Percentiles rank a stretch among this genome's conserved stretches.
Evolutionary conservation across 2,888 invertebrate genomes (phyloP).

Genomic region (Prenolepis imparis): DNA sequence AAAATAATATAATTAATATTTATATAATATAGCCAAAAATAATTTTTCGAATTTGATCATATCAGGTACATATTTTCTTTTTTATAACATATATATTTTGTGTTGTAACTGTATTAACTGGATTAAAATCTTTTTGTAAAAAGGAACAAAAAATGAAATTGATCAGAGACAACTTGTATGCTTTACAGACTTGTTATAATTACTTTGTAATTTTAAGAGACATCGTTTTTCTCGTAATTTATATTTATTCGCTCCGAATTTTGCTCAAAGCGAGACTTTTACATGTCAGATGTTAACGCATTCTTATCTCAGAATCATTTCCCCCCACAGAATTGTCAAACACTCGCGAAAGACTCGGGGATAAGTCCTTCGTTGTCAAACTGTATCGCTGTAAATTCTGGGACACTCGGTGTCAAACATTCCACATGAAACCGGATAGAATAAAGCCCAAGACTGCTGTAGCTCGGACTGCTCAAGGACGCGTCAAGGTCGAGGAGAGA

Average conservation of each 20-base stretch:
- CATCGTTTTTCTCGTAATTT: slow-evolving; percentile 46
- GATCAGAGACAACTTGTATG: slow-evolving; percentile 34
- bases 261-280: slow-evolving; percentile 59
- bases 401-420: slow-evolving; percentile 40
- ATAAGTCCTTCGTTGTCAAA: slow-evolving; percentile 16
- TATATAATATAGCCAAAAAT: not conserved
- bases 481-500: not conserved
- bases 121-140: not conserved
- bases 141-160: slow-evolving; percentile 1
- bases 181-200: slow-evolving; percentile 28
- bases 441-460: slow-evolving; percentile 4
- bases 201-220: slow-evolving; percentile 35
- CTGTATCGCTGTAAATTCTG: slow-evolving; percentile 27
- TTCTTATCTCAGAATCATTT: slow-evolving; percentile 28
- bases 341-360: not conserved
- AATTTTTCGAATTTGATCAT: slow-evolving; percentile 10
- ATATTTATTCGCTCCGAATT: slow-evolving; percentile 71
- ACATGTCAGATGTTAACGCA: slow-evolving; percentile 40
- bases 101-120: not conserved
- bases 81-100: slow-evolving; percentile 11
- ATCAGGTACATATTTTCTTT: not conserved
- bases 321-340: slow-evolving; percentile 32
- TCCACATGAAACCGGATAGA: slow-evolving; percentile 33
- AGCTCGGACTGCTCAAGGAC: not conserved
- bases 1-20: slow-evolving; percentile 2